These are phyloP conservation scores for Dascyllus trimaculatus DNA, from an alignment of 2,113 vertebrate genomes.

Conservation along the genomic window DNA sequence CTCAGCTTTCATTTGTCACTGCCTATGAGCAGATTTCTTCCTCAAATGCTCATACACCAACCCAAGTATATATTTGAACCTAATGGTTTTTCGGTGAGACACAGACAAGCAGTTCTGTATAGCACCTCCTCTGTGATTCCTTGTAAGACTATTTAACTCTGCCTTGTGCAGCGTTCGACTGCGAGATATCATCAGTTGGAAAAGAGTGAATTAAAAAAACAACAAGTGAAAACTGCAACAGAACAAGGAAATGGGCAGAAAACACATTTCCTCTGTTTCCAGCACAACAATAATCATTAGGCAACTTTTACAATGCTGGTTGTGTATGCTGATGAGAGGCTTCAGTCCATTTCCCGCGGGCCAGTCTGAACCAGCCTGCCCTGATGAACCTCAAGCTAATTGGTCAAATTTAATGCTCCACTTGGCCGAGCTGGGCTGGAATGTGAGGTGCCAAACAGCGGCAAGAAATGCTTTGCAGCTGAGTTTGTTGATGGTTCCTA, in stretches of 20 bases:
- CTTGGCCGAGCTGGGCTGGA: constrained; percentile 49
- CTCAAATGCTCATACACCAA: background rate
- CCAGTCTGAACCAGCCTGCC: constrained; percentile 41
- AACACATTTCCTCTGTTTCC: constrained; percentile 26
- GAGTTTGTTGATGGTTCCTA: constrained; percentile 31
- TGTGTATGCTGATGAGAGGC: constrained; percentile 45
- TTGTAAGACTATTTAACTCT: background rate
- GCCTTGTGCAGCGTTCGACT: background rate
- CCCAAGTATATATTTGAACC: constrained; percentile 5
- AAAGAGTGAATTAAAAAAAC: constrained; percentile 10
- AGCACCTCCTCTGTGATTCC: constrained; percentile 6
- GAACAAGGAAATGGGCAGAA: constrained; percentile 8
- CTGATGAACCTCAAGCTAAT: constrained; percentile 53
- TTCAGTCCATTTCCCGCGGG: constrained; percentile 58
- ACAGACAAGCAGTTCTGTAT: background rate
- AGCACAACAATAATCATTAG: constrained; percentile 25
- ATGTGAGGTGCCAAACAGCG: constrained; percentile 56
- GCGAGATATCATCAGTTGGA: background rate
- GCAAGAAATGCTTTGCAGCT: constrained; percentile 51
- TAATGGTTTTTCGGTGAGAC: background rate
- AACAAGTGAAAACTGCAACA: background rate
- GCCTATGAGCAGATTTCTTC: constrained; percentile 14
- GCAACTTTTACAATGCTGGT: constrained; percentile 26
- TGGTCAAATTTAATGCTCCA: constrained; percentile 64
- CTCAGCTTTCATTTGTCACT: constrained; percentile 33